Base-by-base conservation (phyloP, 1,140 invertebrate genomes). In the Mylabris phalerata region DNA sequence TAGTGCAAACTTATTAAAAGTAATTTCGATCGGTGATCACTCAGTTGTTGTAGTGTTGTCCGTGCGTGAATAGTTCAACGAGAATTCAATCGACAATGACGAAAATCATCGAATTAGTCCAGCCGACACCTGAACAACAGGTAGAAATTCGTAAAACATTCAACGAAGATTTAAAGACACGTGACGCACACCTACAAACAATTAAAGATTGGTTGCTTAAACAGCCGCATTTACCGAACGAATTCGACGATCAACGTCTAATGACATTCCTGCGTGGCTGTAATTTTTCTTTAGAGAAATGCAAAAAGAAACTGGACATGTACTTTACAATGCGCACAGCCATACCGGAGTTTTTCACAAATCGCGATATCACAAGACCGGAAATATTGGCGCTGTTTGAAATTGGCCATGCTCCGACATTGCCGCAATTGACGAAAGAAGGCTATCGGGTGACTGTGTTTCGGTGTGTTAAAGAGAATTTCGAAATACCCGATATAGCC, bases 281-380 rank as follows among this genome's bases (percentile, higher is more conserved):
- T 70, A 90, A 90, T 75, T 89, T 86, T 67, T 88, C 86, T 13
- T 67, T 89, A 55, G 87, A 90, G 65, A 85, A 85, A 67, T 83
- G 84, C 9, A 90, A 90, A 71, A 78, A 78, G 62, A 91, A 91
- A 75, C 66, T 91, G 39, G 89, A 91, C 70, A 84, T 65, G 62
- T 73, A 71, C 67, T 88, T 88, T 68, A 87, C 89, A n/a, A 89
- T 90, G 86, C 75, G 88, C 24, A 79, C 84, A 9, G 83, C 86
- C 1, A 81, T 88, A 9, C 89, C 89, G 0, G 89, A 92, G 69
- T 89, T 90, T 72, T 90, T 90, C 69, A 75, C 75, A 43, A 83
- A 89, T 69, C 78, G 88, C 26, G 86, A 89, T 61, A 78, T 88
- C 49, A 82, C 74, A 6, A 77, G 77, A 19, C 80, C 82, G 1